Percentiles rank a stretch among this genome's conserved stretches.
Conservation (phyloP, 2,797 vertebrate species). For the Nasua narica region DNA sequence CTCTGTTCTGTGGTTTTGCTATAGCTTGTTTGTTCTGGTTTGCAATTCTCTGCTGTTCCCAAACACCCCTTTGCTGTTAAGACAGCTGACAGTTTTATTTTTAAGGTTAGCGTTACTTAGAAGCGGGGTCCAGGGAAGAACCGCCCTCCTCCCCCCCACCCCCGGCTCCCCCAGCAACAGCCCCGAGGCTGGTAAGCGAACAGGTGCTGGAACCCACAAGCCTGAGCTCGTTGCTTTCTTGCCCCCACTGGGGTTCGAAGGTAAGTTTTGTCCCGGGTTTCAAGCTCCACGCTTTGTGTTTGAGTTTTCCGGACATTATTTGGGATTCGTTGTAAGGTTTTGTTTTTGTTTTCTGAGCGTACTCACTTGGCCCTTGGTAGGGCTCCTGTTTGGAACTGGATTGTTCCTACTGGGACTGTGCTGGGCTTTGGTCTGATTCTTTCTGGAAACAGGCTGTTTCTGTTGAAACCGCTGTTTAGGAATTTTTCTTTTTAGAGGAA, state of each 20-base stretch:
- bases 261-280: background rate
- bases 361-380: background rate
- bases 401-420: background rate
- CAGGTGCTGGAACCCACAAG: background rate
- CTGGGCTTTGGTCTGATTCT: background rate
- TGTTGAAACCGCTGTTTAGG: background rate
- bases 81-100: background rate
- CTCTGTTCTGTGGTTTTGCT: background rate
- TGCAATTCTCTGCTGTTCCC: background rate
- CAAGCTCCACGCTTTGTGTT: background rate
- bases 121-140: background rate
- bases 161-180: background rate
- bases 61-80: background rate
- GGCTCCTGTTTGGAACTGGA: background rate
- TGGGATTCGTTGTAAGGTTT: background rate
- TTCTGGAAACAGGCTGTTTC: background rate
- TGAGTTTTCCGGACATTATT: background rate
- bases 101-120: background rate
- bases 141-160: no score
- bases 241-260: background rate
- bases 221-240: background rate
- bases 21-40: background rate
- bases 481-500: background rate
- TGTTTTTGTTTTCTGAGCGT: background rate
- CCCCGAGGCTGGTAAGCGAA: background rate